Percentiles rank a stretch among this genome's conserved stretches.
phyloP scores from a whole-genome alignment of 2,888 invertebrate genomes.

The Thelaira solivaga region DNA sequence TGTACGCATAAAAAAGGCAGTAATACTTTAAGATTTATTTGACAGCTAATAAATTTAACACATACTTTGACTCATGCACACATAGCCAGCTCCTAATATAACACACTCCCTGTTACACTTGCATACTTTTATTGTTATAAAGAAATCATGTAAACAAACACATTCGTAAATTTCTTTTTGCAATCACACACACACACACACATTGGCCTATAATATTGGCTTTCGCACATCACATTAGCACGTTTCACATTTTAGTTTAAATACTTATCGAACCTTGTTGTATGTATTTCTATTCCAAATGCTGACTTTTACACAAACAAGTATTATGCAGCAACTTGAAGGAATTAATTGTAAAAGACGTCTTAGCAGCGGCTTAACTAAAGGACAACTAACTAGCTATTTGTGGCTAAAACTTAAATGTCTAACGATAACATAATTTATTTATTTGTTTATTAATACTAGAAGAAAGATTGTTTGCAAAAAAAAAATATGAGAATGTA shows the following conservation, averaged over 20 bases:
- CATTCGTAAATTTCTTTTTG: conserved; percentile 8
- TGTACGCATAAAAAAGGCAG: conserved; percentile 69
- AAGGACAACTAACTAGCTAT: no score
- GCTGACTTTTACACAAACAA: conserved; percentile 19
- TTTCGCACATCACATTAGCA: conserved; percentile 57
- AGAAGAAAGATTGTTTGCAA: no score
- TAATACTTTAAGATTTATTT: conserved; percentile 74
- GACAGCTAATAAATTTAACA: conserved; percentile 76
- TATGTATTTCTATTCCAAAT: conserved; percentile 29
- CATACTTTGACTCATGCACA: conserved; percentile 65
- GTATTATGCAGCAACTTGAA: neutral
- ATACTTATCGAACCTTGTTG: conserved; percentile 58
- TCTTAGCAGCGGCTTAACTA: no score
- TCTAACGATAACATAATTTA: no score
- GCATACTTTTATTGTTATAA: neutral
- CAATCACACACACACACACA: neutral
- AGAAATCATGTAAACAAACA: conserved; percentile 31
- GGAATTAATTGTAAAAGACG: no score
- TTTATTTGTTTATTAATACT: no score
- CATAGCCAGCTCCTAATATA: neutral
- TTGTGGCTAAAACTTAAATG: no score
- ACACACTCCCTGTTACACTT: neutral
- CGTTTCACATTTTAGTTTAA: conserved; percentile 61
- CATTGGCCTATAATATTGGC: conserved; percentile 33
- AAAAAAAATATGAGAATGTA: no score